These are phyloP conservation scores for Agrochola circellaris DNA, from an alignment of 2,888 invertebrate genomes.

Conservation along the genomic window DNA sequence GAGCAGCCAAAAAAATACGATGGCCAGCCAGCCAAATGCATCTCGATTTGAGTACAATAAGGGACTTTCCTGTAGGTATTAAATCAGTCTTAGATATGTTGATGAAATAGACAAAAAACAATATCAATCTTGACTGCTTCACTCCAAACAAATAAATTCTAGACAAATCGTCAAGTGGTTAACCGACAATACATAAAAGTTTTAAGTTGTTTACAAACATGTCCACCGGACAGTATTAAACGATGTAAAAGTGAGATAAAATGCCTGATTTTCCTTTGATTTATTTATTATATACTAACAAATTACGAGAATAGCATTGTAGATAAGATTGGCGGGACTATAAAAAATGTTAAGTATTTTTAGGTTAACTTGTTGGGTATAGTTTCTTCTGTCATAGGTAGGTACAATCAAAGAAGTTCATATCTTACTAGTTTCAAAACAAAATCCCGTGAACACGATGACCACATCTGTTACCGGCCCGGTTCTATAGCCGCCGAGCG, in stretches of 20 bases:
- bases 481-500: too few species aligned
- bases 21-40: not conserved
- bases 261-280: slow-evolving; percentile 11
- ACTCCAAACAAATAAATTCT: not conserved
- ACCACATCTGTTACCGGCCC: too few species aligned
- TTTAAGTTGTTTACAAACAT: slow-evolving; percentile 12
- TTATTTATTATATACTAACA: not conserved
- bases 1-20: not conserved
- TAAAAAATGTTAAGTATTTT: not conserved
- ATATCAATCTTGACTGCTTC: slow-evolving; percentile 8
- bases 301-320: not conserved
- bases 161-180: slow-evolving; percentile 13
- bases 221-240: not conserved
- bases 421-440: too few species aligned
- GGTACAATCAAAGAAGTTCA: too few species aligned
- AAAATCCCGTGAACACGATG: too few species aligned
- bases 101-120: not conserved
- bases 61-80: not conserved
- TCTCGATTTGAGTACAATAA: not conserved
- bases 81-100: too few species aligned
- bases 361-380: not conserved
- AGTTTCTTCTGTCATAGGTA: not conserved
- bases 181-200: slow-evolving; percentile 15
- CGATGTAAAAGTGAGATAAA: not conserved
- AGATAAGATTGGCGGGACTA: not conserved